Base-by-base conservation (phyloP, 2,888 invertebrate species). In the Agriotes lineatus region DNA sequence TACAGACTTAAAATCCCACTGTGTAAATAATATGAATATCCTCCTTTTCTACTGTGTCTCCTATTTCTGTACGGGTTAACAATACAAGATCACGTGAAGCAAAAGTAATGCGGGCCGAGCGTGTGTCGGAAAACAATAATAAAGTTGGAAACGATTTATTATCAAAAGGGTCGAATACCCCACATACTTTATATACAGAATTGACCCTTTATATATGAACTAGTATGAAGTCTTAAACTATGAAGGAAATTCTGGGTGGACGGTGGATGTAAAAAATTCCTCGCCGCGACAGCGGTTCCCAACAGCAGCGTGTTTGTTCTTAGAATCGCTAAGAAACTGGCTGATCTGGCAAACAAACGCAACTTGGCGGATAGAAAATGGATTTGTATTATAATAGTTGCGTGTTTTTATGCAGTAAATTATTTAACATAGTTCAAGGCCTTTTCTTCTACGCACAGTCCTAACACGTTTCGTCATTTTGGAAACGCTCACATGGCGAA, bases 131-230 rank as follows among this genome's bases (percentile, higher is more conserved):
- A 69, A 70, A 70, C 61, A 69, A 66, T 65, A 60, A 64, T 70
- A 62, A 70, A 65, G 66, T 58, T 57, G 12, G 57, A 65, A 57
- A 57, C 44, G 66, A 65, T 66, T 61, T 70, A 70, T 70, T 66
- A 70, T 50, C 42, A 66, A 62, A 60, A 70, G 66, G 66, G 66
- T 66, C 66, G 62, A 65, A 70, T 70, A 66, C 58, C 62, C 44
- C 50, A 66, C 69, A 66, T 70, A 62, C 69, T 62, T 70, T 58
- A 69, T 69, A 61, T 58, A 66, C 44, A 56, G 58, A 65, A 62
- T 58, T 70, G 69, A 70, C 61, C 69, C 66, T 66, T 64, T 54
- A 64, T 69, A 69, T 69, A 62, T 62, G 52, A 67, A 62, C 48
- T 62, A 57, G 39, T 57, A 48, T 22, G 57, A 48, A 67, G 67